Percentiles rank a stretch among this genome's conserved stretches.
Evolutionary conservation across 2,113 vertebrate genomes (phyloP).

Genomic region (Corvus cornix): DNA sequence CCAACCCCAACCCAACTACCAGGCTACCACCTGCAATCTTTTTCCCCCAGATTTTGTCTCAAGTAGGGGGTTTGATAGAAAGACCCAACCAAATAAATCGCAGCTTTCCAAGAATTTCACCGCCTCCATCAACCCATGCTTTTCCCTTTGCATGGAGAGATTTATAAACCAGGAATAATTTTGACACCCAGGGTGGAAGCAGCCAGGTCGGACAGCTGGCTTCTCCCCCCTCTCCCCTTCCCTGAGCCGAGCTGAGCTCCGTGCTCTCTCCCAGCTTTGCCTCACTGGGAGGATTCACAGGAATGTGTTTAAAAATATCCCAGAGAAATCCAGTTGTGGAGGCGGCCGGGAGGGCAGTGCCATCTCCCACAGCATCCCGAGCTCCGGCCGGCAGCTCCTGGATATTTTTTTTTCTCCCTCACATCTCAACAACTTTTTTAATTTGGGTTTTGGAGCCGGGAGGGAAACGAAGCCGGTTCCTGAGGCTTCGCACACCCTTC

Average conservation of each 20-base stretch:
- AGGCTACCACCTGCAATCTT: accelerated
- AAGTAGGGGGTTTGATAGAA: background rate
- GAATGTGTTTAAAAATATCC: background rate
- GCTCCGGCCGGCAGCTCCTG: accelerated
- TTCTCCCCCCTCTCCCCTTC: background rate
- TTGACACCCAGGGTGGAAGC: accelerated
- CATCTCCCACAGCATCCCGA: background rate
- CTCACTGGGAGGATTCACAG: background rate
- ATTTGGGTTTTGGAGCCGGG: background rate
- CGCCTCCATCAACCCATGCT: no score
- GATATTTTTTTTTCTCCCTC: no score
- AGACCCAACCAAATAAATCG: background rate
- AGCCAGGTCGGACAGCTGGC: background rate
- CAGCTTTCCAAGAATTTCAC: background rate
- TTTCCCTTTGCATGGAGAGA: background rate
- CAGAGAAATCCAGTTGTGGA: background rate
- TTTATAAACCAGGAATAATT: background rate
- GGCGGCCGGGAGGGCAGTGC: background rate
- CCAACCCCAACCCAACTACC: background rate
- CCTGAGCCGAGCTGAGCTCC: background rate
- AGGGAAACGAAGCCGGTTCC: background rate
- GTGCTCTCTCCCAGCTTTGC: background rate
- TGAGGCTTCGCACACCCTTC: background rate
- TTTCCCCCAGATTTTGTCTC: accelerated
- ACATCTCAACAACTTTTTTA: background rate